Conservation (phyloP, 1,140 invertebrate genomes). For the Physella acuta region DNA sequence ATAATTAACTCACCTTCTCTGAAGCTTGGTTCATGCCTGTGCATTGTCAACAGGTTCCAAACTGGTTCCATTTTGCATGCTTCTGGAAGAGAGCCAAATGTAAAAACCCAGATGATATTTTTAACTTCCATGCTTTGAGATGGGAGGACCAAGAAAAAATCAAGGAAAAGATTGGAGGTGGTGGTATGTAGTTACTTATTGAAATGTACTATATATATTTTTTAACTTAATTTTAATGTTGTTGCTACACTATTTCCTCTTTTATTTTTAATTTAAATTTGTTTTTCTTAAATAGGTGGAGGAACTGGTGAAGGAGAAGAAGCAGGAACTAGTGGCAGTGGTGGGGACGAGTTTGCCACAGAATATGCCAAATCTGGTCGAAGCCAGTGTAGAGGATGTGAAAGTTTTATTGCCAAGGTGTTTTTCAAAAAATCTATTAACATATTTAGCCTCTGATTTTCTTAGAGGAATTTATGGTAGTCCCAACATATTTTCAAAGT, state of each 20-base stretch:
- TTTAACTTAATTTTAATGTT: background rate
- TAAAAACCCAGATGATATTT: constrained; percentile 75
- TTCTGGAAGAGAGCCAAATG: constrained; percentile 83
- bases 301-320: constrained; percentile 35
- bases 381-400: constrained; percentile 81
- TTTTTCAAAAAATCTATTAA: background rate
- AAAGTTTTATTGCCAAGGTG: constrained; percentile 81
- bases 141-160: constrained; percentile 87
- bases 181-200: too few species aligned
- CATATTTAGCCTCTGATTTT: too few species aligned
- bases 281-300: constrained; percentile 13
- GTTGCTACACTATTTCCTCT: background rate
- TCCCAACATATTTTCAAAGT: too few species aligned
- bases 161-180: constrained; percentile 69
- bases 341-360: constrained; percentile 70
- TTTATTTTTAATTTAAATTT: too few species aligned
- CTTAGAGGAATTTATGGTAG: too few species aligned
- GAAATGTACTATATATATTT: too few species aligned
- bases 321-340: constrained; percentile 48
- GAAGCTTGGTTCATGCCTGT: too few species aligned
- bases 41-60: constrained; percentile 64
- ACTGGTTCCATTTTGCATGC: constrained; percentile 88
- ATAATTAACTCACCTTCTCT: too few species aligned
- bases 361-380: constrained; percentile 88
- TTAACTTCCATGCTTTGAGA: constrained; percentile 79